Percentiles rank a stretch among this genome's conserved stretches.
Conservation (phyloP, 2,888 invertebrate genomes). For the Scrobipalpa costella region DNA sequence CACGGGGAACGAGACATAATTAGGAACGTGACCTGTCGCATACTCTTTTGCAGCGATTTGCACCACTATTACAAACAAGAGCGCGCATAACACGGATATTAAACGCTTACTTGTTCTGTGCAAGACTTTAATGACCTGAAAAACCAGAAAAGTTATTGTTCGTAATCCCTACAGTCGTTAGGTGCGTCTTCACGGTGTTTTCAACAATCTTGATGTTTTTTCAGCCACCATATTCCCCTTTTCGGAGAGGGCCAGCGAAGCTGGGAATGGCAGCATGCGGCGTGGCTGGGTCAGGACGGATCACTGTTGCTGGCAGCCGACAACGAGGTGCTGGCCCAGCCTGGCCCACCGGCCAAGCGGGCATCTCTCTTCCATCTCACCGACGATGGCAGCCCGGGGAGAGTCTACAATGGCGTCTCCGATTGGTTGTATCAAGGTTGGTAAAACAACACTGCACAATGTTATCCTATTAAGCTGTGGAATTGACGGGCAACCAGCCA, state of each 20-base stretch:
- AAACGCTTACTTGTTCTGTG: not conserved
- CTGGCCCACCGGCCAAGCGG: slow-evolving; percentile 85
- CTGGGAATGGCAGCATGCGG: slow-evolving; percentile 89
- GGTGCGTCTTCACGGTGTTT: not conserved
- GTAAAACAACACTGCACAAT: not conserved
- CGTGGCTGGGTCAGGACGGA: slow-evolving; percentile 90
- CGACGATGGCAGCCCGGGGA: slow-evolving; percentile 87
- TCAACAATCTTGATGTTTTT: not conserved
- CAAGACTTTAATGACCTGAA: not conserved
- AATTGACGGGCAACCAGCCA: not conserved
- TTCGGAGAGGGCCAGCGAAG: slow-evolving; percentile 87
- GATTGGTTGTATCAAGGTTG: slow-evolving; percentile 97
- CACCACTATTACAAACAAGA: not conserved
- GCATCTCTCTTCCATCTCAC: slow-evolving; percentile 85
- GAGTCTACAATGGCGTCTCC: slow-evolving; percentile 95
- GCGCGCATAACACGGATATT: not conserved
- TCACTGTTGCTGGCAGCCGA: slow-evolving; percentile 90
- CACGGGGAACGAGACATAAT: slow-evolving; percentile 8
- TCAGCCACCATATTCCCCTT: slow-evolving; percentile 92
- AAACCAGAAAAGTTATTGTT: not conserved
- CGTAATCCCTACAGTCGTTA: not conserved
- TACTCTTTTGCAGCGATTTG: not conserved
- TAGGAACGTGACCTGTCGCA: slow-evolving; percentile 1
- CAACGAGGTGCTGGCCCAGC: slow-evolving; percentile 93
- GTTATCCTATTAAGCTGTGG: not conserved